Percentiles rank a stretch among this genome's conserved stretches.
These are phyloP conservation scores for Eilema sororculum DNA, from an alignment of 2,888 invertebrate species.

Conservation along the genomic window DNA sequence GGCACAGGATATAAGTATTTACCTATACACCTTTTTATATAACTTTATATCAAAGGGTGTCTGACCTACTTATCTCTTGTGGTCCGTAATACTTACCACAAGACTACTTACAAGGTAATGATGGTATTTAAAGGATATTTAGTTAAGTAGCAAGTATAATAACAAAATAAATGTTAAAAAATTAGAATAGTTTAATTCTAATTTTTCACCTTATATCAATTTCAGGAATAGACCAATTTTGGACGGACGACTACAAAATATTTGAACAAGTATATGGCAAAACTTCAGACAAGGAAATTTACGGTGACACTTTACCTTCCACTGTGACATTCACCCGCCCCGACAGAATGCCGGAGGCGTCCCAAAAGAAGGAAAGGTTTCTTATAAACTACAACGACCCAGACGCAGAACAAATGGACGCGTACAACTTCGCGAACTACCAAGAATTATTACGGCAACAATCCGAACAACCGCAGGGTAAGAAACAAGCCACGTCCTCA, in stretches of 20 bases:
- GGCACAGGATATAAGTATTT: too few species aligned
- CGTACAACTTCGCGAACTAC: conserved; percentile 61
- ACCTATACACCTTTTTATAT: too few species aligned
- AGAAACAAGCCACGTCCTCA: conserved; percentile 57
- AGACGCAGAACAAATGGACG: conserved; percentile 52
- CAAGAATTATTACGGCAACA: conserved; percentile 55
- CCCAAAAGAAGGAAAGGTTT: conserved; percentile 68
- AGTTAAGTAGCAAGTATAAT: too few species aligned
- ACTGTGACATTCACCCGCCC: conserved; percentile 50
- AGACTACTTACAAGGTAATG: too few species aligned
- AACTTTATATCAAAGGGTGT: too few species aligned
- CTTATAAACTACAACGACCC: conserved; percentile 48
- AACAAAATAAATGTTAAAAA: too few species aligned
- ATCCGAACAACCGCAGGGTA: conserved; percentile 36
- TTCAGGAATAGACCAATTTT: conserved; percentile 77
- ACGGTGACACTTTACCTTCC: conserved; percentile 68
- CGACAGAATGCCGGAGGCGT: conserved; percentile 57
- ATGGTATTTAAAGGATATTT: too few species aligned
- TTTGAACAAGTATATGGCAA: conserved; percentile 79
- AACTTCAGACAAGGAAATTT: conserved; percentile 79
- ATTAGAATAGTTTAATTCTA: not conserved
- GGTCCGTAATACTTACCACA: too few species aligned
- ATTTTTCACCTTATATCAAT: not conserved
- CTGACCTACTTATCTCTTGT: too few species aligned
- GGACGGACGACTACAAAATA: conserved; percentile 79